Base-by-base conservation (phyloP, 2,888 invertebrate species). In the Pheosia tremula region DNA sequence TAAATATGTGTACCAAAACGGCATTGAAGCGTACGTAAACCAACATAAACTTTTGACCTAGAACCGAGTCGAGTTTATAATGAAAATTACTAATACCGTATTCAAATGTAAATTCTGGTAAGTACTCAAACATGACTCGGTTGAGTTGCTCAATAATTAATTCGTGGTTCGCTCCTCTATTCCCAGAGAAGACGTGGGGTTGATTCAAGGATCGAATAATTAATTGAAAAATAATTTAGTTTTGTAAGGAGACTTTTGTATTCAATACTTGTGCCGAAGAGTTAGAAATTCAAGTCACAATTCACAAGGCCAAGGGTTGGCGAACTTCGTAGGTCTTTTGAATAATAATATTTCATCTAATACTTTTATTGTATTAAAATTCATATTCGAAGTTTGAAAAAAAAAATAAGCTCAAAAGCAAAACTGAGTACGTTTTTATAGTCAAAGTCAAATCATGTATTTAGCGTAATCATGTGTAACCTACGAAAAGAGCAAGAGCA, bases 81-180 rank as follows among this genome's bases (percentile, higher is more conserved):
- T 55, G 39, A 55, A 39, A 37, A 39, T 55, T 7, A 39, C 38
- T 55, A 39, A 55, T 39, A 39, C 39, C 6, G 9, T 39, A 55
- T 55, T 39, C 55, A 55, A 55, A 39, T 39, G 55, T 55, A 55
- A 55, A 39, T 55, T 55, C 39, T 55, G 55, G 39, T 39, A 55
- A 55, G 55, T 39, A 55, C 55, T 55, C 39, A 55, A 55, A 39
- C 53, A 54, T 38, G 10, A 54, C 38, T 37, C 13, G 55, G 39
- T 39, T n/a, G 39, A 39, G 55, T 38, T 55, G 13, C 37, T 55
- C n/a, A 55, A 55, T 55, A 55, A 55, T 55, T 55, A 55, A 55
- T 55, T 39, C 39, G 55, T 55, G 37, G 55, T 55, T 8, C 11
- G 55, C n/a, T 5, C 39, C 13, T 11, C 11, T 55, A 39, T 55